These are phyloP conservation scores for Drosophila jambulina DNA, from an alignment of 1,140 invertebrate genomes.

Conservation along the genomic window DNA sequence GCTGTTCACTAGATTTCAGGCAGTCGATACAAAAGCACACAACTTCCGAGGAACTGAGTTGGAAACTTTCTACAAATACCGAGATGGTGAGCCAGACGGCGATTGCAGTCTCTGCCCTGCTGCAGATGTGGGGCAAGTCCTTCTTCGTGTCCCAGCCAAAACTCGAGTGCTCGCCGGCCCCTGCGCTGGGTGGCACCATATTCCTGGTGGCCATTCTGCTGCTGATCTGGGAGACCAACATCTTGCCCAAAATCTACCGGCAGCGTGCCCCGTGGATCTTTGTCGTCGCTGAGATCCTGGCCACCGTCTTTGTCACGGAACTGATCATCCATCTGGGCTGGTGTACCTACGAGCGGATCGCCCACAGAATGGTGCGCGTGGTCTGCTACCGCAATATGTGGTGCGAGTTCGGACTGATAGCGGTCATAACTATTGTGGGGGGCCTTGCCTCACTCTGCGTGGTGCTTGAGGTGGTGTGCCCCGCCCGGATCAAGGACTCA, in stretches of 20 bases:
- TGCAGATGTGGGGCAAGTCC: constrained; percentile 39
- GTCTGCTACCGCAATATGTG: constrained; percentile 32
- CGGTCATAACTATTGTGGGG: background rate
- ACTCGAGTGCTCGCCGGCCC: constrained; percentile 23
- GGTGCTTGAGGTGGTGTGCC: constrained; percentile 21
- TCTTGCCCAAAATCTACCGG: constrained; percentile 28
- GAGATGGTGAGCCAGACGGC: constrained; percentile 48
- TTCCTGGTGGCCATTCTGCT: constrained; percentile 31
- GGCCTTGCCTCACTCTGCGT: constrained; percentile 14
- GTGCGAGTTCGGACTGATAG: constrained; percentile 32
- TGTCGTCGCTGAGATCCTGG: constrained; percentile 28
- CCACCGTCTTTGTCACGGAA: constrained; percentile 40
- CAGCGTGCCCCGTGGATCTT: constrained; percentile 20
- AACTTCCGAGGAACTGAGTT: constrained; percentile 5
- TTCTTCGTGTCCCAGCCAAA: constrained; percentile 34
- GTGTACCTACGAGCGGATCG: constrained; percentile 34
- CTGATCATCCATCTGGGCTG: constrained; percentile 33
- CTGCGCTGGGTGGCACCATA: constrained; percentile 12
- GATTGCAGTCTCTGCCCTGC: constrained; percentile 29
- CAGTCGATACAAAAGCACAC: background rate
- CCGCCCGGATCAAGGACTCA: constrained; percentile 19
- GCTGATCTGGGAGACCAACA: constrained; percentile 36
- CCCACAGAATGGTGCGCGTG: constrained; percentile 1
- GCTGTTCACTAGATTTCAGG: constrained; percentile 8
- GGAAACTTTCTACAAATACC: background rate